phyloP scores from a whole-genome alignment of 1,140 invertebrate species.

The Eueides isabella region DNA sequence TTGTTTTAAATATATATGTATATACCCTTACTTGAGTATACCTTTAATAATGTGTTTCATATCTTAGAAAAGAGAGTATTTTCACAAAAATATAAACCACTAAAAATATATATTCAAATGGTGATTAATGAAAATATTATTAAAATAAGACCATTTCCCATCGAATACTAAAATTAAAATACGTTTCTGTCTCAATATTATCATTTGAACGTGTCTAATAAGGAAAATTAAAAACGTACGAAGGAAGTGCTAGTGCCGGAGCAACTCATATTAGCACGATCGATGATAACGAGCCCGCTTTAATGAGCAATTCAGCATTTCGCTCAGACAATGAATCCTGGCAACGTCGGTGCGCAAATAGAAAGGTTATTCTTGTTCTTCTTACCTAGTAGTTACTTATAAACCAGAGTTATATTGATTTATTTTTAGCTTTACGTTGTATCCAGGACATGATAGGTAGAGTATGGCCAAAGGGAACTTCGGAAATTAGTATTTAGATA shows the following conservation, averaged over 20 bases:
- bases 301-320: conserved; percentile 1
- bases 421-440: too few relatives aligned
- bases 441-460: too few relatives aligned
- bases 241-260: not conserved
- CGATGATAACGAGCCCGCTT: not conserved
- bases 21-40: too few relatives aligned
- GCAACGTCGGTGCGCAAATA: not conserved
- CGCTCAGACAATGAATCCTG: not conserved
- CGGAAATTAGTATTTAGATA: too few relatives aligned
- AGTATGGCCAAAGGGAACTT: too few relatives aligned
- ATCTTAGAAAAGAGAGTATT: too few relatives aligned
- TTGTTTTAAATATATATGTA: too few relatives aligned
- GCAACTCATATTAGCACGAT: conserved; percentile 11
- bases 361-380: not conserved
- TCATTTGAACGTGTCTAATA: not conserved
- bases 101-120: too few relatives aligned
- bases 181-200: not conserved
- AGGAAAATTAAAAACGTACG: not conserved
- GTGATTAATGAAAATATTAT: too few relatives aligned
- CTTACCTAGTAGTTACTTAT: not conserved
- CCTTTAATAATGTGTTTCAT: too few relatives aligned
- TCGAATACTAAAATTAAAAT: not conserved
- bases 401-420: not conserved
- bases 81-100: too few relatives aligned
- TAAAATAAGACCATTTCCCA: too few relatives aligned